Evolutionary conservation across 1,140 invertebrate genomes (phyloP), one percentile per base, ranked within the genome.

Genomic region (Saxidomus purpurata): DNA sequence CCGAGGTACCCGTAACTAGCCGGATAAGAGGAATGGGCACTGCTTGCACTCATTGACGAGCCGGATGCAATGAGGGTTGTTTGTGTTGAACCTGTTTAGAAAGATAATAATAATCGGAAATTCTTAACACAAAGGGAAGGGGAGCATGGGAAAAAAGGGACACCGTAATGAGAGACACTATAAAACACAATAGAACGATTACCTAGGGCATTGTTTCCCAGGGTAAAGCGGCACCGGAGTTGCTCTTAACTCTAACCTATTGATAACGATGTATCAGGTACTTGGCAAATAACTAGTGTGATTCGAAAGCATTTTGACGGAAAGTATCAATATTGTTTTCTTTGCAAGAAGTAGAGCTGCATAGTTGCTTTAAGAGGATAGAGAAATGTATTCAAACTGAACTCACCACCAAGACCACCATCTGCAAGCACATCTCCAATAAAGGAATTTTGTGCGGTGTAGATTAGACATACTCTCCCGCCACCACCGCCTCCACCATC

Each of bases 401-500:
- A 77, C 85, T 59, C 59, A 87, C 84, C 84, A 40, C 43, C 67
- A 13, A 55, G 47, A 76, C 84, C 84, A 0, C 84, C 84, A 22
- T 87, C 84, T 1, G 71, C n/a, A 31, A 77, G 15, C 9, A 59
- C 40, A 36, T 43, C 49, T 22, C 84, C 84, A 3, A 47, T 59
- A 22, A 59, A 76, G 15, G 38, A 34, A 34, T 2, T 28, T 1
- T 9, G 3, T 9, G 22, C 3, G 1, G 0, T 1, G 52, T 87
- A 71, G 25, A 17, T 34, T 9, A 87, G n/a, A 43, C 69, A 17
- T 22, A 87, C 52, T 52, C 84, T 31, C 9, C 84, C 84, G 17
- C 84, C 84, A 47, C 69, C 49, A 11, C 84, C 84, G 2, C 84
- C 84, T 1, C 84, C 84, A 25, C 84, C 84, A 34, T 0, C 38